phyloP scores from a whole-genome alignment of 2,888 invertebrate species.

The Drosophila nigritarsus region DNA sequence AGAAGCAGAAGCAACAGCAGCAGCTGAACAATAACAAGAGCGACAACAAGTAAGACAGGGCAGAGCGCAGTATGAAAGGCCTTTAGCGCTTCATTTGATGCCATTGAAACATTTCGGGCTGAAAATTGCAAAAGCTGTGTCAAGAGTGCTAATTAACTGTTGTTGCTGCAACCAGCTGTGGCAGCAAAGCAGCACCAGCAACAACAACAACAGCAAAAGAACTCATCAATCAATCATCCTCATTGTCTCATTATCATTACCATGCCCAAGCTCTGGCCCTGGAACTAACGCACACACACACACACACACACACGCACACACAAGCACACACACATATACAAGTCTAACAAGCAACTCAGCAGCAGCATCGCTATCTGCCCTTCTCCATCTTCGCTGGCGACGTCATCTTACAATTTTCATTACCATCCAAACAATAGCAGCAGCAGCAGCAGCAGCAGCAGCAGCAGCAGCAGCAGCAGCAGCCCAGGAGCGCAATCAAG shows the following conservation, averaged over 20 bases:
- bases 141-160: slow-evolving; percentile 45
- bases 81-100: slow-evolving; percentile 12
- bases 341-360: neutral
- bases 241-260: slow-evolving; percentile 74
- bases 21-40: slow-evolving; percentile 1
- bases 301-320: neutral
- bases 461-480: slow-evolving; percentile 4
- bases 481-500: neutral
- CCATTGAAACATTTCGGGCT: slow-evolving; percentile 19
- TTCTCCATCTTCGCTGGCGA: slow-evolving; percentile 22
- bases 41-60: neutral
- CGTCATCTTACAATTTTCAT: slow-evolving; percentile 73
- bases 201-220: slow-evolving; percentile 30
- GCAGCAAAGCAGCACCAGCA: slow-evolving; percentile 10
- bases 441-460: slow-evolving; percentile 5
- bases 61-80: slow-evolving; percentile 9
- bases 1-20: neutral
- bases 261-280: neutral
- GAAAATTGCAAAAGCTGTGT: slow-evolving; percentile 39
- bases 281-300: neutral
- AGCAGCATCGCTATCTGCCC: neutral
- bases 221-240: slow-evolving; percentile 62
- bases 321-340: neutral
- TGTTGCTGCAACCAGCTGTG: slow-evolving; percentile 26
- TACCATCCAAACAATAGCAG: slow-evolving; percentile 55